Conservation (phyloP, 2,888 invertebrate species). For the Geophilus truncorum region DNA sequence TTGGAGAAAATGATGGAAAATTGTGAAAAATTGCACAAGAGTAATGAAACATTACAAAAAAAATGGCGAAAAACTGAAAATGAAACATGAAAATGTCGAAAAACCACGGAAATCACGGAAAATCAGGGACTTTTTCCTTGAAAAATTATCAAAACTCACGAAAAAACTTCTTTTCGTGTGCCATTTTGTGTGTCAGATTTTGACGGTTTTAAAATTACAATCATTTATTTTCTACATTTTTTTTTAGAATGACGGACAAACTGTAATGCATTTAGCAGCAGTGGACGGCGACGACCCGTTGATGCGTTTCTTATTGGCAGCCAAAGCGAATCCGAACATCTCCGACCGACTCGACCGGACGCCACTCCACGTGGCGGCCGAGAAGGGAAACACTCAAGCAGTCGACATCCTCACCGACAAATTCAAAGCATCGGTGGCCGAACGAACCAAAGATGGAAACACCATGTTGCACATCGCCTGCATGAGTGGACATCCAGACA, state of each 20-base stretch:
- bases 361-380: conserved; percentile 95
- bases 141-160: too few species aligned
- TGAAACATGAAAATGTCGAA: too few species aligned
- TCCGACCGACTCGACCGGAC: conserved; percentile 95
- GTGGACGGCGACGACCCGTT: conserved; percentile 91
- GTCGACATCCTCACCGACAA: conserved; percentile 96
- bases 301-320: conserved; percentile 91
- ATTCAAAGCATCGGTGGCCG: conserved; percentile 93
- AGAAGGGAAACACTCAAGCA: conserved; percentile 90
- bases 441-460: conserved; percentile 94
- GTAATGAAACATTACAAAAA: too few species aligned
- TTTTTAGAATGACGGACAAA: conserved; percentile 84
- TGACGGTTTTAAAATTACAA: too few species aligned
- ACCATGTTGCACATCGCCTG: conserved; percentile 99
- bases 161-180: too few species aligned
- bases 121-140: too few species aligned
- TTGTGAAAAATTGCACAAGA: too few species aligned
- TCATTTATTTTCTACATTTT: too few species aligned
- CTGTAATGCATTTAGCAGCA: conserved; percentile 90
- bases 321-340: conserved; percentile 89
- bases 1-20: too few species aligned
- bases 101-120: too few species aligned
- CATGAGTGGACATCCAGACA: conserved; percentile 93
- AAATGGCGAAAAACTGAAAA: too few species aligned
- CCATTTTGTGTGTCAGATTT: too few species aligned